Percentiles rank a stretch among this genome's conserved stretches.
Conservation (phyloP, 1,140 invertebrate genomes). For the Neodiprion fabricii region DNA sequence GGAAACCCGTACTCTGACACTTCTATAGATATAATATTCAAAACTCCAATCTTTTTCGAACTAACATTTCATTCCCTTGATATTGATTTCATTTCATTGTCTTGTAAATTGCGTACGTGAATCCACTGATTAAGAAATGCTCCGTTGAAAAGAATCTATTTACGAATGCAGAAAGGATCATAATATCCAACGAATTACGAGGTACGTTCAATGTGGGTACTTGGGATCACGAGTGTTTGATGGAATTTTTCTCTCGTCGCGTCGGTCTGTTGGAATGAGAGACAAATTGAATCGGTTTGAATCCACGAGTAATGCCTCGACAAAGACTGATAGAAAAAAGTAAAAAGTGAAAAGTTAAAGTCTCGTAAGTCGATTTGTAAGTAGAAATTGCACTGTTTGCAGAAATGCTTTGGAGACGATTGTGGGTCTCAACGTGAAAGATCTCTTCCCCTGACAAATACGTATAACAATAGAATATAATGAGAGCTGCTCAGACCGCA, state of each 20-base stretch:
- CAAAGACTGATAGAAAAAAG: background rate
- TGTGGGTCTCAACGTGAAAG: background rate
- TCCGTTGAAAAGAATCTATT: no score
- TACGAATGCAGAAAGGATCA: no score
- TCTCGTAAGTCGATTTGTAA: conserved; percentile 29
- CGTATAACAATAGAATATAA: background rate
- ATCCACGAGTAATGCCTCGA: background rate
- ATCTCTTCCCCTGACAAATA: background rate
- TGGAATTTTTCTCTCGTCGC: background rate
- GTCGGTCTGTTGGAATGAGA: background rate
- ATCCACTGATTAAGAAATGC: no score
- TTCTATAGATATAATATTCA: no score
- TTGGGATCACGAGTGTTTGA: background rate
- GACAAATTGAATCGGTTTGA: background rate
- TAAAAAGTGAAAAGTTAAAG: conserved; percentile 2
- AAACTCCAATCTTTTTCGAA: no score
- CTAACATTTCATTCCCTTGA: no score
- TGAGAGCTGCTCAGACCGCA: background rate
- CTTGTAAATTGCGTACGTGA: no score
- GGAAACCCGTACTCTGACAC: no score
- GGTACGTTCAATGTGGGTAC: background rate
- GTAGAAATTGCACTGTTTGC: conserved; percentile 34
- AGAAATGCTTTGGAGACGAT: conserved; percentile 27
- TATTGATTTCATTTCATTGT: no score
- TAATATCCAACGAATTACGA: background rate